Conservation (phyloP, 2,113 vertebrate species). For the Desmodus rotundus region DNA sequence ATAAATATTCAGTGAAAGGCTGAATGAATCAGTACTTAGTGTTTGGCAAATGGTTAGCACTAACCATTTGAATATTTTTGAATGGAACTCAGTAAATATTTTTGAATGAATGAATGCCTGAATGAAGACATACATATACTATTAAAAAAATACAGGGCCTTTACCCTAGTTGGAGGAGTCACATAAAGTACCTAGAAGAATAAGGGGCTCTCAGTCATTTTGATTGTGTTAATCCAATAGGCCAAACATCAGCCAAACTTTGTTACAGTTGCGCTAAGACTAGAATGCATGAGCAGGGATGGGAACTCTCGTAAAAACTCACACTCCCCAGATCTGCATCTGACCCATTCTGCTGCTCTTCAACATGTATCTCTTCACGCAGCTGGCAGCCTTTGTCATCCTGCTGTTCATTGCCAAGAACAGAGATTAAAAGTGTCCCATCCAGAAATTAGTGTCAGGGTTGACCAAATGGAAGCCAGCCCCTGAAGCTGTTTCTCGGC, state of each 20-base stretch:
- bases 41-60: background rate
- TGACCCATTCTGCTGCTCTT: background rate
- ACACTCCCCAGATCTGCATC: background rate
- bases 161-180: background rate
- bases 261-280: background rate
- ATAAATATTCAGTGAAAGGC: background rate
- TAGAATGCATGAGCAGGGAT: background rate
- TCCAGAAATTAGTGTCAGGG: slow-evolving; percentile 24
- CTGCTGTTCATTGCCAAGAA: slow-evolving; percentile 28
- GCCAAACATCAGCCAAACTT: background rate
- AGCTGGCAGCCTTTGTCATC: background rate
- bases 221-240: background rate
- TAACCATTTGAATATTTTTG: too few relatives aligned
- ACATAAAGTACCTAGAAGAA: background rate
- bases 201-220: background rate
- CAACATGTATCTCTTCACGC: background rate
- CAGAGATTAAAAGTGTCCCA: slow-evolving; percentile 37
- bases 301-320: background rate
- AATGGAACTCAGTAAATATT: background rate
- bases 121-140: background rate
- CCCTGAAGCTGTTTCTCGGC: slow-evolving; percentile 39
- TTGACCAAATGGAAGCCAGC: slow-evolving; percentile 48
- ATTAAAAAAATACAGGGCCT: background rate
- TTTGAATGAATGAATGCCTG: background rate
- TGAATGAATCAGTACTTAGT: background rate